Conservation (phyloP, 35 echinoderm and acorn worm genomes). For the Holothuria glaberrima region DNA sequence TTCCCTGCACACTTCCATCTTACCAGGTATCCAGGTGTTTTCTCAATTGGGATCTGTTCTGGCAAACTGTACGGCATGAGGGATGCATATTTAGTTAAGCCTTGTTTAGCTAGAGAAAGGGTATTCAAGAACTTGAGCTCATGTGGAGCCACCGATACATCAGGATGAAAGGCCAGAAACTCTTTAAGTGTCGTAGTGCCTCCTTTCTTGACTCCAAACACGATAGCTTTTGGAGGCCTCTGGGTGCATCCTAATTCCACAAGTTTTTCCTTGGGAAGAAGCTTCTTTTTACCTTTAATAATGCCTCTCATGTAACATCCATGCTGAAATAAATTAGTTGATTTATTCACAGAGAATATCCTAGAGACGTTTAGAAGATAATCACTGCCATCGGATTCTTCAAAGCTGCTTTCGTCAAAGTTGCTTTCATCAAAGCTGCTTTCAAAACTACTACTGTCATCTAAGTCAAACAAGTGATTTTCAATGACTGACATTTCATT, state of each 20-base stretch:
- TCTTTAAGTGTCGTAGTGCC: constrained; percentile 79
- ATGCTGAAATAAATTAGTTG: constrained; percentile 22
- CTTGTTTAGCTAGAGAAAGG: background rate
- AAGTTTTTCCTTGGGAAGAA: constrained; percentile 20
- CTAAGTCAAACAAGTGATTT: constrained; percentile 17
- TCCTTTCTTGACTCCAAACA: constrained; percentile 88
- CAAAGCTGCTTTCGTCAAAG: background rate
- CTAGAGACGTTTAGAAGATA: background rate
- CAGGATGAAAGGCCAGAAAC: constrained; percentile 81
- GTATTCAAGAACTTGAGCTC: constrained; percentile 66
- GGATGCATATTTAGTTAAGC: constrained; percentile 48
- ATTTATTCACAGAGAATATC: constrained; percentile 6
- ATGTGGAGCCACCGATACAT: constrained; percentile 60
- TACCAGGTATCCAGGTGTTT: constrained; percentile 70
- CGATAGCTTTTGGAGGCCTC: constrained; percentile 79
- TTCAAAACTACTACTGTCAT: background rate
- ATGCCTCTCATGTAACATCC: constrained; percentile 23
- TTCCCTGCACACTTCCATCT: background rate
- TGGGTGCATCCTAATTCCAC: constrained; percentile 56
- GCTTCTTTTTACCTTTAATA: constrained; percentile 38
- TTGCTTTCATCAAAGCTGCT: too few species aligned
- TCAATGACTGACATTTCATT: constrained; percentile 5
- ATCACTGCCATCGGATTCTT: background rate
- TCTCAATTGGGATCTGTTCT: constrained; percentile 67
- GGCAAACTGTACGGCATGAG: constrained; percentile 69